Percentiles rank a stretch among this genome's conserved stretches.
Conservation (phyloP, 2,113 vertebrate species). For the Hemicordylus capensis region DNA sequence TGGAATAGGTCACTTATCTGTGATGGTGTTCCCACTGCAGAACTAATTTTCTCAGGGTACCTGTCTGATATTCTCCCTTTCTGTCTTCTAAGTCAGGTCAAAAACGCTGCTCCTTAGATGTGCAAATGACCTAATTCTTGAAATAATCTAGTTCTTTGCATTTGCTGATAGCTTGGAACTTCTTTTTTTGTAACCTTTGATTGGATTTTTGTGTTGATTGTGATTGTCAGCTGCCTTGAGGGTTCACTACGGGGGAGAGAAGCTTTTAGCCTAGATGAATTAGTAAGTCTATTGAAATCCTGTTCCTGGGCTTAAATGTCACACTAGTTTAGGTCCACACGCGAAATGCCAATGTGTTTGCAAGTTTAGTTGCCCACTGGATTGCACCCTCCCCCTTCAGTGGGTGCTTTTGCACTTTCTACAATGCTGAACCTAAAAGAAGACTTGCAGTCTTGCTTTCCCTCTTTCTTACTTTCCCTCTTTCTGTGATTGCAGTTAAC, state of each 20-base stretch:
- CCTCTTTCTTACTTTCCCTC: neutral
- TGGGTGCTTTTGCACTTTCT: neutral
- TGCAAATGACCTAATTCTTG: neutral
- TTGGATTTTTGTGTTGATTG: too few relatives aligned
- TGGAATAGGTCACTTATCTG: too few relatives aligned
- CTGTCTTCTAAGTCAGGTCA: neutral
- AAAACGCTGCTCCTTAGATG: neutral
- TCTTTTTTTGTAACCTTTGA: too few relatives aligned
- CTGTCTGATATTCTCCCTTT: neutral
- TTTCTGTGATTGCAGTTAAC: too few relatives aligned
- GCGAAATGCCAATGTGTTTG: neutral
- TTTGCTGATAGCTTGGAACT: neutral
- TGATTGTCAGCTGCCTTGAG: too few relatives aligned
- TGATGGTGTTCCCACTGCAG: neutral
- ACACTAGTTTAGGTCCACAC: too few relatives aligned
- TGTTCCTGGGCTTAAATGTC: too few relatives aligned
- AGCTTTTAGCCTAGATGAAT: too few relatives aligned
- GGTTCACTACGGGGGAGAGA: too few relatives aligned
- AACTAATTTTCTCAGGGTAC: neutral
- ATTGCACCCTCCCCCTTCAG: too few relatives aligned
- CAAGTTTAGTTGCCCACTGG: neutral
- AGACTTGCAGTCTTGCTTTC: neutral
- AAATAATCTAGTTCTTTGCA: neutral
- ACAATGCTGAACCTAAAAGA: neutral
- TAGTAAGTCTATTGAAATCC: too few relatives aligned